Percentiles rank a stretch among this genome's conserved stretches.
These are phyloP conservation scores for Rousettus leschenaultii DNA, from an alignment of 2,113 vertebrate genomes.

Conservation along the genomic window DNA sequence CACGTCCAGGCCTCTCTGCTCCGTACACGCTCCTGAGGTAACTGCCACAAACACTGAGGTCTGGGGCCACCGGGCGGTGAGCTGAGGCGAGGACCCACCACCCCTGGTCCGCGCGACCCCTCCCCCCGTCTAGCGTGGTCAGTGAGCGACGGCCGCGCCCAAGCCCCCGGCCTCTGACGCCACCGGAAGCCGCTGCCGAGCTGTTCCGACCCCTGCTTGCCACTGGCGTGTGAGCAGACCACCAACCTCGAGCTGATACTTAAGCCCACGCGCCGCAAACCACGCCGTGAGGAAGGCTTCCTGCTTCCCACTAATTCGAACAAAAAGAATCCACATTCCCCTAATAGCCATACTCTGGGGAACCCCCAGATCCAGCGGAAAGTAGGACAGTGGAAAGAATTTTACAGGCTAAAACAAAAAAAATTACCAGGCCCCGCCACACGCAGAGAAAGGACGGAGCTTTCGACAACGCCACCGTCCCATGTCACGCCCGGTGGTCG, in stretches of 20 bases:
- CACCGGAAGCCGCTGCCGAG: not conserved
- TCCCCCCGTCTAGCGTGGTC: too few relatives aligned
- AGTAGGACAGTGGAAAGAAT: not conserved
- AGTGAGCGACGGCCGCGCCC: too few relatives aligned
- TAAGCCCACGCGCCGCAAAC: not conserved
- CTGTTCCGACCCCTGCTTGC: not conserved
- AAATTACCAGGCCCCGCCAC: not conserved
- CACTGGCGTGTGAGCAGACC: not conserved
- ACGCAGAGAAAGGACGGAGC: not conserved
- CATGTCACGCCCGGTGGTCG: not conserved
- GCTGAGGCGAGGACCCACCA: not conserved
- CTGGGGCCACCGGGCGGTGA: not conserved
- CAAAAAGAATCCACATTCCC: not conserved
- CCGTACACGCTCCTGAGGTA: not conserved
- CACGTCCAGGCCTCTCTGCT: too few relatives aligned
- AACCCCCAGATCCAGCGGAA: not conserved
- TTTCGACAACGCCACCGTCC: not conserved
- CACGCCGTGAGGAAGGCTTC: not conserved
- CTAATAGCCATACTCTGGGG: not conserved
- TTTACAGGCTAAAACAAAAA: not conserved
- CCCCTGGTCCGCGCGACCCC: too few relatives aligned
- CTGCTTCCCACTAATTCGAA: not conserved
- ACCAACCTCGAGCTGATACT: not conserved
- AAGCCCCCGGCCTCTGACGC: accelerated
- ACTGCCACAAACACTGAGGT: not conserved